phyloP scores from a whole-genome alignment of 1,140 invertebrate species.

The Drosophila ogumai region DNA sequence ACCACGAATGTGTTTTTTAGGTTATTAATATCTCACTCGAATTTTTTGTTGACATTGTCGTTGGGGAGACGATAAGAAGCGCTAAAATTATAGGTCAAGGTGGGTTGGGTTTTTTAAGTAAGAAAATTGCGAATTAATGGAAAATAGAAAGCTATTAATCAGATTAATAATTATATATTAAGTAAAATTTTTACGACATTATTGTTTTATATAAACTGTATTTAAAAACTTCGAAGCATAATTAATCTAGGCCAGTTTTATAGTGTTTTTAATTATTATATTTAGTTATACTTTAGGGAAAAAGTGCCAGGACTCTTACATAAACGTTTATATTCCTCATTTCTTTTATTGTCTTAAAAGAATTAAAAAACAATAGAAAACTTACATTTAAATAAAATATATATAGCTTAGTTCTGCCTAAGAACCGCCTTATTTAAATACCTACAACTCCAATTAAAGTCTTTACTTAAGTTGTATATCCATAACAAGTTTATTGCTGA shows the following conservation, averaged over 20 bases:
- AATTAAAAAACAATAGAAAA: not conserved
- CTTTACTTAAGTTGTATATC: not conserved
- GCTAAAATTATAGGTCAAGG: conserved; percentile 18
- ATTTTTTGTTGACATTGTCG: conserved; percentile 34
- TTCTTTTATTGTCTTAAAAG: no score
- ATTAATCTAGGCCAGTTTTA: not conserved
- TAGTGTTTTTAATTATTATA: not conserved
- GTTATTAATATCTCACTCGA: conserved; percentile 63
- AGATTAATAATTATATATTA: not conserved
- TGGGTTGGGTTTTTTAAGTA: not conserved
- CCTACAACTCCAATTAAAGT: not conserved
- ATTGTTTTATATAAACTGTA: not conserved
- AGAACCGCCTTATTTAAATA: not conserved
- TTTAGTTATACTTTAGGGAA: not conserved
- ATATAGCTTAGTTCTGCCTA: not conserved
- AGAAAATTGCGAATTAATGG: not conserved
- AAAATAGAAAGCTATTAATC: not conserved
- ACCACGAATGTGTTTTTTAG: conserved; percentile 54
- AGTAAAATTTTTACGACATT: not conserved
- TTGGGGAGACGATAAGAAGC: not conserved
- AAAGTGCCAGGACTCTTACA: not conserved
- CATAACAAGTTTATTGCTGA: conserved; percentile 9
- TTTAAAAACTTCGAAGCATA: not conserved
- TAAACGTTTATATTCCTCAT: not conserved
- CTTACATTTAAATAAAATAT: not conserved